Evolutionary conservation across 1,140 invertebrate genomes (phyloP).

Genomic region (Drosophila fuyamai): DNA sequence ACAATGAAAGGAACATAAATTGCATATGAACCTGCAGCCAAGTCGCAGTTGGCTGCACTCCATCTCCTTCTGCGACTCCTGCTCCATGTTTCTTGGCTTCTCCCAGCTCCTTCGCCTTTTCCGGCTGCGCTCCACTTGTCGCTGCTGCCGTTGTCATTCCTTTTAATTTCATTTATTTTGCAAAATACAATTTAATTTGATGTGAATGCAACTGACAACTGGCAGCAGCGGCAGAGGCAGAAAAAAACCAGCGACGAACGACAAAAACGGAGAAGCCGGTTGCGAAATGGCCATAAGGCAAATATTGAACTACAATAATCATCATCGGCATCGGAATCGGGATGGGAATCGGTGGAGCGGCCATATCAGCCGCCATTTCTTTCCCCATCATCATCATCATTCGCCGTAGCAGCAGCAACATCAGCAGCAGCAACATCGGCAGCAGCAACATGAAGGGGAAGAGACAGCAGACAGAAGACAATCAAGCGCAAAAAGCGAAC

Average conservation of each 20-base stretch:
- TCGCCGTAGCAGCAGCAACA: conserved; percentile 15
- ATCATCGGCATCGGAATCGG: conserved; percentile 63
- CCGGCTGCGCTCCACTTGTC: conserved; percentile 50
- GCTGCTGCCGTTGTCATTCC: conserved; percentile 71
- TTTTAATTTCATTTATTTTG: conserved; percentile 83
- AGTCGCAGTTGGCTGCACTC: conserved; percentile 52
- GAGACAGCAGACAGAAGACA: conserved; percentile 64
- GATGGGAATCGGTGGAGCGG: conserved; percentile 38
- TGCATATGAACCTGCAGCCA: conserved; percentile 55
- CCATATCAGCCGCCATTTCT: conserved; percentile 59
- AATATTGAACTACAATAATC: conserved; percentile 83
- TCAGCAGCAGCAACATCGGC: conserved; percentile 25
- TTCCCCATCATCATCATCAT: conserved; percentile 67
- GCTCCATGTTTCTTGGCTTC: conserved; percentile 22
- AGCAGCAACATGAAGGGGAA: conserved; percentile 21
- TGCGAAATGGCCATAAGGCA: conserved; percentile 71
- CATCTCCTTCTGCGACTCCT: conserved; percentile 31
- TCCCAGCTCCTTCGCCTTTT: conserved; percentile 40
- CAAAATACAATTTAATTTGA: conserved; percentile 82
- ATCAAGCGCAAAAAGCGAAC: conserved; percentile 81
- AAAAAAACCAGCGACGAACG: conserved; percentile 39
- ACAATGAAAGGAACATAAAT: conserved; percentile 60
- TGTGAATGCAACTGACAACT: conserved; percentile 81
- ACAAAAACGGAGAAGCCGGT: conserved; percentile 53
- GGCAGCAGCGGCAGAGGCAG: conserved; percentile 37